Evolutionary conservation across 1,140 invertebrate species (phyloP).

Genomic region (Helicoverpa armigera): DNA sequence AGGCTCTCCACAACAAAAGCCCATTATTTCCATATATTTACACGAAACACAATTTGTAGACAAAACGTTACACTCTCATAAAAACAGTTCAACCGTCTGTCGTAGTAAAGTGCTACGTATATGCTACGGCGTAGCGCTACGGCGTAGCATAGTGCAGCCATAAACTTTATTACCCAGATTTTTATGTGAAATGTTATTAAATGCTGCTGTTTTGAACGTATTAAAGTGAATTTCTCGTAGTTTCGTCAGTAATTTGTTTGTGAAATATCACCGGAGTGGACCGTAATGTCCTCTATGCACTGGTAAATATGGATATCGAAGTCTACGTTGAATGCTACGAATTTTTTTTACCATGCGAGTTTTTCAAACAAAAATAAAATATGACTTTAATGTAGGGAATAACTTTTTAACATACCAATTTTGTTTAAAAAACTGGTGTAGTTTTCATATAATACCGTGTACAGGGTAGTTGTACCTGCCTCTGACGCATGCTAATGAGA

Average conservation of each 20-base stretch:
- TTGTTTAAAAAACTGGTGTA: too few species aligned
- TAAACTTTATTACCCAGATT: conserved; percentile 40
- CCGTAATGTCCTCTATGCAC: background rate
- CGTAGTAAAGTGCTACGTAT: conserved; percentile 40
- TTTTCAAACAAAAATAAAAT: too few species aligned
- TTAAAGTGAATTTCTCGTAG: conserved; percentile 37
- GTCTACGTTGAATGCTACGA: background rate
- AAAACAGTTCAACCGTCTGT: conserved; percentile 35
- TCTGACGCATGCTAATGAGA: too few species aligned
- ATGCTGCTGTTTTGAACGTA: conserved; percentile 41
- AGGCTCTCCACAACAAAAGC: background rate
- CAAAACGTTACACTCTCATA: conserved; percentile 40
- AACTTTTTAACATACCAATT: too few species aligned
- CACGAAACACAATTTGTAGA: conserved; percentile 43
- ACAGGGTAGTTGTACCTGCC: too few species aligned
- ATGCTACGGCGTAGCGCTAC: conserved; percentile 34
- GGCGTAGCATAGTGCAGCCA: conserved; percentile 40
- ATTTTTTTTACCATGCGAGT: too few species aligned
- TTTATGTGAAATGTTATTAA: conserved; percentile 43
- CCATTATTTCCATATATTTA: conserved; percentile 42
- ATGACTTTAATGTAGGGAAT: too few species aligned
- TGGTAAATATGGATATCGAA: background rate
- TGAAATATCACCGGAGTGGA: conserved; percentile 17
- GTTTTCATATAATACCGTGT: too few species aligned
- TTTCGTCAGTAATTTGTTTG: conserved; percentile 31